Evolutionary conservation across 2,113 vertebrate species (phyloP).

Genomic region (human): DNA sequence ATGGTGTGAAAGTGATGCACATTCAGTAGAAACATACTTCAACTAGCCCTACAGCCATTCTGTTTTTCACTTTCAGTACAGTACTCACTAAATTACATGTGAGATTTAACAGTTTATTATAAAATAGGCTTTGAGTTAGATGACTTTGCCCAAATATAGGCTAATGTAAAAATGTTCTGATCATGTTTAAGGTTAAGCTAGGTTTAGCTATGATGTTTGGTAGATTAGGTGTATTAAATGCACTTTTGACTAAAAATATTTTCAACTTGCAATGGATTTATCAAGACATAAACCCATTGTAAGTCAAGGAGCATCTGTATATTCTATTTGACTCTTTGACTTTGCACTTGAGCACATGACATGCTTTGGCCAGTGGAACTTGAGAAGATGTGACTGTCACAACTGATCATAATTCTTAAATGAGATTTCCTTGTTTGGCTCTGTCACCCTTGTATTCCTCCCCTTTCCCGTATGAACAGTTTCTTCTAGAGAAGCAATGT

Average conservation of each 20-base stretch:
- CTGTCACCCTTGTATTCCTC: neutral
- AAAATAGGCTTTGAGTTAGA: neutral
- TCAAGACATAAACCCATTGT: neutral
- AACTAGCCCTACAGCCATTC: neutral
- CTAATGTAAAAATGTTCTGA: neutral
- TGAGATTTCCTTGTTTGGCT: neutral
- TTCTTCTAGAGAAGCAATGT: neutral
- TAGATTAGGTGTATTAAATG: neutral
- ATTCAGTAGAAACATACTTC: neutral
- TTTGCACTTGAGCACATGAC: neutral
- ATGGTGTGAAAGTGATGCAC: neutral
- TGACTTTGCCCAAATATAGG: neutral
- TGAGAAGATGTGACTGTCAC: neutral
- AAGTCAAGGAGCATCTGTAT: neutral
- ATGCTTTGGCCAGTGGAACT: neutral
- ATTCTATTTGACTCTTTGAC: neutral
- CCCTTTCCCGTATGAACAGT: neutral
- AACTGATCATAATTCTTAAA: conserved; percentile 7
- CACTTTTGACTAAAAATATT: neutral
- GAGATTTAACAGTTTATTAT: neutral
- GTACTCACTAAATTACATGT: neutral
- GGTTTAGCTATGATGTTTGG: neutral
- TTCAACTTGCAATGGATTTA: neutral
- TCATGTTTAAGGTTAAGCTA: neutral
- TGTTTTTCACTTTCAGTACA: neutral